phyloP scores from a whole-genome alignment of 1,140 invertebrate genomes.

The Goniozus legneri region DNA sequence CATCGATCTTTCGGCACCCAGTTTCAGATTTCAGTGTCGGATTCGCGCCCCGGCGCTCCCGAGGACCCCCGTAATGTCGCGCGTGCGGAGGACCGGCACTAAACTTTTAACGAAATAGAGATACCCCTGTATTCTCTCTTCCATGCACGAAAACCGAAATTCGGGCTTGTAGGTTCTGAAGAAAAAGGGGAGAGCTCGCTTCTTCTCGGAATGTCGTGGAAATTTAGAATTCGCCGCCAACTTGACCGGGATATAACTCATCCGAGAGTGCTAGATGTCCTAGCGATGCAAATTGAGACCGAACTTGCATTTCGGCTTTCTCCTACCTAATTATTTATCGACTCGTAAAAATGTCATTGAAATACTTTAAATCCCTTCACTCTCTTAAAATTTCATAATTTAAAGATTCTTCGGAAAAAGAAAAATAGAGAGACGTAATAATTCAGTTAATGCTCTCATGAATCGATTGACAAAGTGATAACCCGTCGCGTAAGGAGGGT shows the following conservation, averaged over 20 bases:
- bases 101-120: background rate
- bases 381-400: slow-evolving; percentile 13
- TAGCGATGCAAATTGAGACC: too few relatives aligned
- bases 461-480: slow-evolving; percentile 26
- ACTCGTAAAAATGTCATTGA: slow-evolving; percentile 12
- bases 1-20: slow-evolving; percentile 18
- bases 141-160: background rate
- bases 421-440: slow-evolving; percentile 3
- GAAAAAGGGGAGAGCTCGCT: slow-evolving; percentile 8
- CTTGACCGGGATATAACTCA: too few relatives aligned
- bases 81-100: too few relatives aligned
- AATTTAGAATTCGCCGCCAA: background rate
- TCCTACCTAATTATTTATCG: too few relatives aligned
- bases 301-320: too few relatives aligned
- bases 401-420: slow-evolving; percentile 6
- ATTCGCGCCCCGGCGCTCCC: slow-evolving; percentile 13
- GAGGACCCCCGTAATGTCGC: background rate
- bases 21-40: slow-evolving; percentile 23
- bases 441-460: slow-evolving; percentile 2
- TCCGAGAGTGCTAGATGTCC: too few relatives aligned
- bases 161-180: background rate
- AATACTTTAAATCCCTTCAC: slow-evolving; percentile 8
- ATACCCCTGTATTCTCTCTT: background rate
- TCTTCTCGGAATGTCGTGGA: slow-evolving; percentile 2
- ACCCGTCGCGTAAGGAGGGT: slow-evolving; percentile 1